A percentile compares a stretch with the other conserved stretches of the same genome.
phyloP scores from a whole-genome alignment of 2,797 vertebrate species.

The Adelosebastes latens region DNA sequence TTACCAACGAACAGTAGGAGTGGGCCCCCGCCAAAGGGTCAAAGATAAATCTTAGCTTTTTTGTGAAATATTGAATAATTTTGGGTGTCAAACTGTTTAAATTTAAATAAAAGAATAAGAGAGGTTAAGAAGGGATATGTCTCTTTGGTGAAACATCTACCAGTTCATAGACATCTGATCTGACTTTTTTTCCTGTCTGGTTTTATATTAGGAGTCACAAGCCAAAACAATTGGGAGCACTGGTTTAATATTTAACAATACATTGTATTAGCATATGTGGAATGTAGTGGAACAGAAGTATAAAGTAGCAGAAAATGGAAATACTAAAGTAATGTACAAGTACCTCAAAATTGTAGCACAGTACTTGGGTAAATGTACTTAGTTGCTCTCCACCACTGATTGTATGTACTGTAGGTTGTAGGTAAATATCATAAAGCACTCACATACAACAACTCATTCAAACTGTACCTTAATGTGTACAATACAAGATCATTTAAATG shows the following conservation, averaged over 20 bases:
- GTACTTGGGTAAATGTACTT: neutral
- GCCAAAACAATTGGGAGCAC: neutral
- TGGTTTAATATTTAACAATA: neutral
- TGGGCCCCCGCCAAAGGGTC: neutral
- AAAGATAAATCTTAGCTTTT: neutral
- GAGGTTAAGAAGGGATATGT: neutral
- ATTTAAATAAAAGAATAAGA: neutral
- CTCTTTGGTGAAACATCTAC: neutral
- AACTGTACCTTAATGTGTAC: neutral
- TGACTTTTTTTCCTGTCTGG: no score
- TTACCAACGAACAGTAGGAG: neutral
- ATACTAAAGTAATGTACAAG: neutral
- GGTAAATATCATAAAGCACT: neutral
- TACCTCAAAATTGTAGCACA: neutral
- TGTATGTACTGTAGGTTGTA: neutral
- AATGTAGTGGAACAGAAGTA: neutral
- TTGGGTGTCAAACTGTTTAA: neutral
- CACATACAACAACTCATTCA: neutral
- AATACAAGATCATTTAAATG: conserved; percentile 5
- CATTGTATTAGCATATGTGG: neutral
- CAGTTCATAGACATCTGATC: neutral
- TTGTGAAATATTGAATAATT: neutral
- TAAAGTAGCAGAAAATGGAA: neutral
- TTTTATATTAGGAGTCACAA: neutral
- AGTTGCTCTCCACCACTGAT: neutral